Evolutionary conservation across 1,140 invertebrate species (phyloP).

Genomic region (Bathynomus jamesi): DNA sequence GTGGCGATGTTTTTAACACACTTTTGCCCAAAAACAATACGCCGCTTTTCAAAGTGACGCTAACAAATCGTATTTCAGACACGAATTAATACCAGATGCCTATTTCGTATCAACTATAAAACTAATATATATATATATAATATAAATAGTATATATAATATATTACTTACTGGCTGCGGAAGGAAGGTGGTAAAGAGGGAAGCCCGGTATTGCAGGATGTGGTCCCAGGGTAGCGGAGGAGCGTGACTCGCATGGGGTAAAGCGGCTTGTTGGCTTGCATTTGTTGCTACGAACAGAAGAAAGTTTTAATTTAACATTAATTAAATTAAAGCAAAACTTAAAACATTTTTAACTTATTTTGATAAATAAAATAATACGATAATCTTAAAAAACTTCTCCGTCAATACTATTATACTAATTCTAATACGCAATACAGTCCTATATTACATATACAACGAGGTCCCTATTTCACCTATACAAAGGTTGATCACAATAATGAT

Average conservation of each 20-base stretch:
- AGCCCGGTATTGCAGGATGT: constrained; percentile 55
- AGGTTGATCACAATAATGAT: no score
- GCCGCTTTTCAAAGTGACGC: no score
- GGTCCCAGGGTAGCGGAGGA: constrained; percentile 58
- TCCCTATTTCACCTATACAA: no score
- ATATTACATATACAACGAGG: no score
- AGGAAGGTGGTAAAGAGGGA: constrained; percentile 50
- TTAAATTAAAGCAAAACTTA: neutral
- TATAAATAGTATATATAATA: neutral
- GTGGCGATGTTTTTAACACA: neutral
- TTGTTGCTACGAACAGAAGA: constrained; percentile 55
- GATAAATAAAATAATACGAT: no score
- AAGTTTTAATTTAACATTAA: constrained; percentile 15
- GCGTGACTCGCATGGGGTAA: constrained; percentile 60
- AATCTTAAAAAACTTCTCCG: no score
- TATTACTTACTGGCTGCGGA: constrained; percentile 39
- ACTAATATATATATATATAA: neutral
- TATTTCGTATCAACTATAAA: no score
- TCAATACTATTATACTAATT: no score
- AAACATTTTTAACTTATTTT: no score
- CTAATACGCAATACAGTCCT: no score
- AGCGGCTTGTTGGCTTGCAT: constrained; percentile 74
- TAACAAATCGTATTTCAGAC: no score
- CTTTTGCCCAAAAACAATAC: neutral
- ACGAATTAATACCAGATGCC: no score